A percentile compares a stretch with the other conserved stretches of the same genome.
phyloP scores from a whole-genome alignment of 2,888 invertebrate genomes.

The Tanytarsus gracilentus region DNA sequence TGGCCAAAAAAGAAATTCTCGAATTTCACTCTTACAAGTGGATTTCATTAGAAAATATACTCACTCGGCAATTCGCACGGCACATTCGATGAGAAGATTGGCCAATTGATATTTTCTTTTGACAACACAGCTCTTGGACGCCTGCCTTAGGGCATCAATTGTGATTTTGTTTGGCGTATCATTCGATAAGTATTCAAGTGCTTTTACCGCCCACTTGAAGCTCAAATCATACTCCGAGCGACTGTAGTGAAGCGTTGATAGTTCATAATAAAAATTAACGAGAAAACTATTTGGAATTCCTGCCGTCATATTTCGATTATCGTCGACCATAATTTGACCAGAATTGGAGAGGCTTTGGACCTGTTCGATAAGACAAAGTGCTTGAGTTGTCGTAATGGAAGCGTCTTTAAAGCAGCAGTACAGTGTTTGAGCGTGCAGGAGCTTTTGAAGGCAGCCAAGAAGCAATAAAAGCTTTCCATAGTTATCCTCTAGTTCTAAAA shows the following conservation, averaged over 20 bases:
- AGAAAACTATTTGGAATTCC: conserved; percentile 44
- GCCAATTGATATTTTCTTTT: conserved; percentile 77
- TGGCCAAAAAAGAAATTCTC: background rate
- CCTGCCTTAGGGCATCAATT: conserved; percentile 75
- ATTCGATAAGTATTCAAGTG: conserved; percentile 57
- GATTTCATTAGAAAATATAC: background rate
- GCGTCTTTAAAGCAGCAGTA: conserved; percentile 75
- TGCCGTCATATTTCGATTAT: conserved; percentile 39
- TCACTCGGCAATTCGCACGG: conserved; percentile 58
- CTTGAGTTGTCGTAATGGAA: conserved; percentile 56
- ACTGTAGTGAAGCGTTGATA: conserved; percentile 72
- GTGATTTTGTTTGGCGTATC: conserved; percentile 55
- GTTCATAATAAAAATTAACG: conserved; percentile 72
- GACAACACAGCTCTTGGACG: conserved; percentile 82
- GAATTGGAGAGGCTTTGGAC: conserved; percentile 35
- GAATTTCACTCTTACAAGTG: background rate
- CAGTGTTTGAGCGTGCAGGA: conserved; percentile 73
- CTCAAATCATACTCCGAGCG: conserved; percentile 78
- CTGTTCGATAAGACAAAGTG: conserved; percentile 47
- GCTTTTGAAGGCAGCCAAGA: conserved; percentile 79
- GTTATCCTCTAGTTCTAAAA: conserved; percentile 48
- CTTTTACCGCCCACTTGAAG: conserved; percentile 68
- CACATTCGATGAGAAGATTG: conserved; percentile 72
- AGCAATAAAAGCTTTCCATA: conserved; percentile 55
- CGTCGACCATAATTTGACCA: conserved; percentile 40